Base-by-base conservation (phyloP, 2,797 vertebrate genomes). In the Danio jaintianensis region DNA sequence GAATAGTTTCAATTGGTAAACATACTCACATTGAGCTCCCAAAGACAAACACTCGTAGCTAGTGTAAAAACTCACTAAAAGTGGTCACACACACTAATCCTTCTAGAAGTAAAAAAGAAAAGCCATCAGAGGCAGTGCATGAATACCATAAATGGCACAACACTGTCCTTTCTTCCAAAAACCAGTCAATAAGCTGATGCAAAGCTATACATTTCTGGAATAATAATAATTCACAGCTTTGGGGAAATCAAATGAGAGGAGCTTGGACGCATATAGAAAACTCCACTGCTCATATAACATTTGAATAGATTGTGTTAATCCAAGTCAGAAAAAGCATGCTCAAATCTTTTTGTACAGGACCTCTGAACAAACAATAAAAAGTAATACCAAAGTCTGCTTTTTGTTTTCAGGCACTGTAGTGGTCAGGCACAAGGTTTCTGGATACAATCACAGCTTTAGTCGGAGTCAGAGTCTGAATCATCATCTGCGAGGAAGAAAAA, bases 381-480 rank as follows among this genome's bases (percentile, higher is more conserved):
- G 5, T 10, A 36, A 29, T 36, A 61, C 11, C 52, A 40, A 53
- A 52, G 55, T 62, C 56, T 68, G 52, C 66, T 40, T 48, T 62
- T 58, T 66, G 53, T 52, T 22, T 58, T 72, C 66, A 36, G 82
- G 76, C 61, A 64, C 62, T 58, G 58, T 48, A 70, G 48, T 64
- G 75, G 52, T 80, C 66, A 67, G 29, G 63, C 40, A 5, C 10
- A 16, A 18, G 75, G 50, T 53, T 56, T 53, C 12, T 18, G 50
- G 20, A 69, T 29, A 70, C 22, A 47, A 40, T 48, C 68, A 18
- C 52, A 18, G 82, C 78, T 81, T 98, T 92, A 98, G 86, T 98
- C 96, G 0, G 96, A 97, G 87, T 98, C 96, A 0, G 95, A 96
- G 87, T 96, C 93, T 0, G 94, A 97, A 86, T 92, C 87, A 4